These are phyloP conservation scores for Brachionus koreanus DNA, from an alignment of 1,140 invertebrate genomes.

Conservation along the genomic window DNA sequence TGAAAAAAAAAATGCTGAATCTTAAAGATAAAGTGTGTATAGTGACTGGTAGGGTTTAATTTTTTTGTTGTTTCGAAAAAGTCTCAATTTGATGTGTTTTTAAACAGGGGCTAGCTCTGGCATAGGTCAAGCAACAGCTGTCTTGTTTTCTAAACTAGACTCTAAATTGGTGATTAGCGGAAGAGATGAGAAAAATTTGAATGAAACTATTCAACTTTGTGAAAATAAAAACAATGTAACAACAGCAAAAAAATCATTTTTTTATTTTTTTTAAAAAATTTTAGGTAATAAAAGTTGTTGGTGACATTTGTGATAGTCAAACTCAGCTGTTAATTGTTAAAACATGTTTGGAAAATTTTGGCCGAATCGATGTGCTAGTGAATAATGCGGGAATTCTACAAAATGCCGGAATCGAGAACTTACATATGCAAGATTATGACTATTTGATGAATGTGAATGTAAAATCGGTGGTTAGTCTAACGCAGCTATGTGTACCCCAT, in stretches of 20 bases:
- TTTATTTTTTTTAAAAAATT: background rate
- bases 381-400: background rate
- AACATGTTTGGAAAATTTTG: constrained; percentile 47
- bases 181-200: constrained; percentile 68
- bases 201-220: constrained; percentile 60
- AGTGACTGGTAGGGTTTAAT: background rate
- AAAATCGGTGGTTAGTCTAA: constrained; percentile 56
- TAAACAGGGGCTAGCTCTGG: constrained; percentile 71
- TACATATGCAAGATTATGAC: constrained; percentile 72
- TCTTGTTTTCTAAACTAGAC: constrained; percentile 69
- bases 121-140: constrained; percentile 75
- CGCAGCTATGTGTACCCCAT: constrained; percentile 47
- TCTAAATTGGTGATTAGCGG: constrained; percentile 70
- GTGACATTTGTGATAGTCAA: constrained; percentile 47
- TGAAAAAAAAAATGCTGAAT: background rate
- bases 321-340: constrained; percentile 50
- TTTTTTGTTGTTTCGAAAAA: background rate
- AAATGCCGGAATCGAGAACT: background rate
- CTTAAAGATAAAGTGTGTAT: background rate
- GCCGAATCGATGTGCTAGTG: constrained; percentile 62
- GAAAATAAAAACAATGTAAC: background rate
- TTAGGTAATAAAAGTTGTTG: background rate
- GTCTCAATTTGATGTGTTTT: background rate
- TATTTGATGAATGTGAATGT: constrained; percentile 78
- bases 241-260: background rate